A percentile compares a stretch with the other conserved stretches of the same genome.
Conservation (phyloP, 2,113 vertebrate genomes). For the Chloropsis cyanopogon region DNA sequence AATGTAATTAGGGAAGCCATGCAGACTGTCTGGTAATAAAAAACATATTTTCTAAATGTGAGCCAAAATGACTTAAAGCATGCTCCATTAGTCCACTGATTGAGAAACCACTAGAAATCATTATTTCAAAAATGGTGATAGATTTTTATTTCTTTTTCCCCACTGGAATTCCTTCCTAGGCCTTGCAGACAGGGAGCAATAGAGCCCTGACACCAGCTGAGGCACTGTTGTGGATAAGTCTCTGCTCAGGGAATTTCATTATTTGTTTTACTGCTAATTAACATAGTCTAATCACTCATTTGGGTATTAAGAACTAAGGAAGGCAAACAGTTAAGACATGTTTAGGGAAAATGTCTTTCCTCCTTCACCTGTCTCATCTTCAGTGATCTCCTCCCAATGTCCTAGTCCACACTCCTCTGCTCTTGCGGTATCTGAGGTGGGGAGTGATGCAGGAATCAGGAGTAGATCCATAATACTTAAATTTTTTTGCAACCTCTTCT, state of each 20-base stretch:
- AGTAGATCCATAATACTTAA: background rate
- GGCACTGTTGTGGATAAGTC: background rate
- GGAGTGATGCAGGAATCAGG: background rate
- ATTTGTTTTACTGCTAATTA: background rate
- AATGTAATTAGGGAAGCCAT: background rate
- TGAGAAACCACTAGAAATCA: background rate
- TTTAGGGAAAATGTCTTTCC: background rate
- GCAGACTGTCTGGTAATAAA: background rate
- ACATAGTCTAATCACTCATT: background rate
- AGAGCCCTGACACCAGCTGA: background rate
- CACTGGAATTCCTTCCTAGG: background rate
- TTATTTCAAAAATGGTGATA: background rate
- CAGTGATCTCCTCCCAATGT: background rate
- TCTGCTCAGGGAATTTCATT: background rate
- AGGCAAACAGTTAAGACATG: background rate
- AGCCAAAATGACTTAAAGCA: background rate
- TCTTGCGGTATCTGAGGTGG: background rate
- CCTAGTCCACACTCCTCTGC: background rate
- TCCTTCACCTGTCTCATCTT: fast-evolving
- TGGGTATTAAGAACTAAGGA: background rate
- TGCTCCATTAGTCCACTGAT: background rate
- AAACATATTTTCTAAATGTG: background rate
- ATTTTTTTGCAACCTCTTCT: background rate
- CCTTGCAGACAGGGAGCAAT: background rate
- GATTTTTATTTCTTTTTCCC: background rate